phyloP scores from a whole-genome alignment of 2,888 invertebrate species.

The Cosmia pyralina region DNA sequence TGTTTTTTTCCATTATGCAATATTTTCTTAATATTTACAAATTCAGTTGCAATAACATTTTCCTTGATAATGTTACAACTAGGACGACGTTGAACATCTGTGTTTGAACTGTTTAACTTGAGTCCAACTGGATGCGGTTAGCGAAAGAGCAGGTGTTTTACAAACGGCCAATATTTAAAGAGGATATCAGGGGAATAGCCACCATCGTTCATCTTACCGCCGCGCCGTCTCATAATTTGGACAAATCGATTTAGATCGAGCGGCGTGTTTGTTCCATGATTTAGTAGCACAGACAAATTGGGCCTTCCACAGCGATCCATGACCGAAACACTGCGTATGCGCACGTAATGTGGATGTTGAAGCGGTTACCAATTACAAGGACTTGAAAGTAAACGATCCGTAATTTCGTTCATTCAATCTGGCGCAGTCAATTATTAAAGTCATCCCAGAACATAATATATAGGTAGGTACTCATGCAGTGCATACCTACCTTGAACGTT shows the following conservation, averaged over 20 bases:
- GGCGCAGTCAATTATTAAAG: constrained; percentile 72
- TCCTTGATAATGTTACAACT: not conserved
- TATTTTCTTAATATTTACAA: constrained; percentile 20
- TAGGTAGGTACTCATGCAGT: constrained; percentile 40
- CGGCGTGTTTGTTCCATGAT: constrained; percentile 88
- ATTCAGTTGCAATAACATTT: constrained; percentile 28
- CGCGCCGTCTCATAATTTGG: constrained; percentile 82
- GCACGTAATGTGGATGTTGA: constrained; percentile 80
- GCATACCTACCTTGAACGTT: constrained; percentile 29
- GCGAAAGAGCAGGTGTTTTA: constrained; percentile 74
- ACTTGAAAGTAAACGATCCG: constrained; percentile 84
- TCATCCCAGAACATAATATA: constrained; percentile 56
- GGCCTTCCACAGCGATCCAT: constrained; percentile 74
- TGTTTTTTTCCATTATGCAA: constrained; percentile 8
- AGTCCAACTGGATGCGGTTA: constrained; percentile 49
- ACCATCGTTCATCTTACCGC: constrained; percentile 67
- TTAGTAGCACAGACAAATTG: constrained; percentile 88
- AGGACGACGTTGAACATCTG: constrained; percentile 33
- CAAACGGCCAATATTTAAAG: constrained; percentile 81
- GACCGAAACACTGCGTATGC: constrained; percentile 78
- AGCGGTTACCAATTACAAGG: constrained; percentile 86
- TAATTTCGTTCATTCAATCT: constrained; percentile 82
- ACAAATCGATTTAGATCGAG: constrained; percentile 89
- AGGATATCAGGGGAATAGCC: constrained; percentile 69
- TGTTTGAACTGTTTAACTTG: constrained; percentile 32